These are phyloP conservation scores for Thecophora atra DNA, from an alignment of 2,888 invertebrate genomes.

Conservation along the genomic window DNA sequence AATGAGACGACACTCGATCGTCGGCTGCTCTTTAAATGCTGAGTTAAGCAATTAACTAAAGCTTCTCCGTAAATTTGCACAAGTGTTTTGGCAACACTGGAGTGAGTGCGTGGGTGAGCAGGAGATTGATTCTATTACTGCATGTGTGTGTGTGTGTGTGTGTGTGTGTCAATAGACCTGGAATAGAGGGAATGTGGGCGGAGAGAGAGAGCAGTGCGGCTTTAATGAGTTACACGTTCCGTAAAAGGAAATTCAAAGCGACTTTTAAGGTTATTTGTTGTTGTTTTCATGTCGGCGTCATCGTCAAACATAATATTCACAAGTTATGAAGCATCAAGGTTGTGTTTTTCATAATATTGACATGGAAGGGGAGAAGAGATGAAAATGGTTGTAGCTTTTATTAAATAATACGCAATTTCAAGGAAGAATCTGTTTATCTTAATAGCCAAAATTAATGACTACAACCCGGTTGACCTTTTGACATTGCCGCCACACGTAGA, in stretches of 20 bases:
- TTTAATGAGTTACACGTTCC: conserved; percentile 2
- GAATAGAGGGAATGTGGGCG: background rate
- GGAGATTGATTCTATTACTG: background rate
- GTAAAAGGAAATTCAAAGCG: background rate
- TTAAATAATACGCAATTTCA: too few species aligned
- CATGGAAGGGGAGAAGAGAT: too few species aligned
- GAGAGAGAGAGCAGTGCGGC: background rate
- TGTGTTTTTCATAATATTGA: too few species aligned
- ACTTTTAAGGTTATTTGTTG: background rate
- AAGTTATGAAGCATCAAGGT: too few species aligned
- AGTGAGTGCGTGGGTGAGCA: background rate
- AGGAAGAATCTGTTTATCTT: too few species aligned
- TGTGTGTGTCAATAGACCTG: background rate
- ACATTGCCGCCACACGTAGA: too few species aligned
- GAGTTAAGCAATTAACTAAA: conserved; percentile 27
- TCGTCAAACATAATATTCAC: too few species aligned
- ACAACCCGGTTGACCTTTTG: too few species aligned
- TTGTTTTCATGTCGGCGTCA: background rate
- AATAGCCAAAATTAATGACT: too few species aligned
- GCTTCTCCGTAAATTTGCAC: conserved; percentile 6
- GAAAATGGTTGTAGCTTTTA: too few species aligned
- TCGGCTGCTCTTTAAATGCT: conserved; percentile 16
- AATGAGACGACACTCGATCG: background rate
- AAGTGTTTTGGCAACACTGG: background rate
- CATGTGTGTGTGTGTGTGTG: background rate